Percentiles rank a stretch among this genome's conserved stretches.
These are phyloP conservation scores for Chouioia cunea DNA, from an alignment of 2,888 invertebrate genomes.

Conservation along the genomic window DNA sequence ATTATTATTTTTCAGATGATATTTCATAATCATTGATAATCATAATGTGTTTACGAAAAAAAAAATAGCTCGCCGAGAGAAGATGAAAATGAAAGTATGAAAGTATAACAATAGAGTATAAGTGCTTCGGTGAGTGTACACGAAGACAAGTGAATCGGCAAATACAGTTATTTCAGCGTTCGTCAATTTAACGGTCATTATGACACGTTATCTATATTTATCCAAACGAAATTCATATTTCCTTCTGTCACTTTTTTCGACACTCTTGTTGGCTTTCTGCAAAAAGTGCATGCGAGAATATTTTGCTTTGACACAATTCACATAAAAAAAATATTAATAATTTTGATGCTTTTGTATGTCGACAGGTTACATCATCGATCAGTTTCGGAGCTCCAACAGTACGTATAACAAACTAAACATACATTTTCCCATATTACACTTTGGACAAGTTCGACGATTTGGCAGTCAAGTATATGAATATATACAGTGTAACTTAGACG, in stretches of 20 bases:
- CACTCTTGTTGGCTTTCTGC: no score
- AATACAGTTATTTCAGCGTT: constrained; percentile 37
- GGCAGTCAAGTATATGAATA: no score
- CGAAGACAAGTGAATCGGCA: constrained; percentile 28
- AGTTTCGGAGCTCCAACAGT: constrained; percentile 42
- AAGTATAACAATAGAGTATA: constrained; percentile 29
- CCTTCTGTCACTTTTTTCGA: neutral
- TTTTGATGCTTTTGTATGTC: neutral
- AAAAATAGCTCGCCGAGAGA: neutral
- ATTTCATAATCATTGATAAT: no score
- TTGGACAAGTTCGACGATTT: no score
- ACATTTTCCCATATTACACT: no score
- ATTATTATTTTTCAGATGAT: no score
- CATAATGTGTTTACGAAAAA: neutral
- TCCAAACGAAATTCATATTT: constrained; percentile 27
- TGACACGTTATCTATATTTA: constrained; percentile 16
- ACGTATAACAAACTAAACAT: constrained; percentile 17
- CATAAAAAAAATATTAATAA: no score
- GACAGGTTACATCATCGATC: constrained; percentile 42
- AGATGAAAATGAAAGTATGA: constrained; percentile 14
- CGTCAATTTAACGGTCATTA: constrained; percentile 34
- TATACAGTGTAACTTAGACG: no score
- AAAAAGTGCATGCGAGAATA: no score
- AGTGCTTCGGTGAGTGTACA: constrained; percentile 29
- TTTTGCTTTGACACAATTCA: no score